phyloP scores from a whole-genome alignment of 2,888 invertebrate genomes.

The Eubasilissa splendida region DNA sequence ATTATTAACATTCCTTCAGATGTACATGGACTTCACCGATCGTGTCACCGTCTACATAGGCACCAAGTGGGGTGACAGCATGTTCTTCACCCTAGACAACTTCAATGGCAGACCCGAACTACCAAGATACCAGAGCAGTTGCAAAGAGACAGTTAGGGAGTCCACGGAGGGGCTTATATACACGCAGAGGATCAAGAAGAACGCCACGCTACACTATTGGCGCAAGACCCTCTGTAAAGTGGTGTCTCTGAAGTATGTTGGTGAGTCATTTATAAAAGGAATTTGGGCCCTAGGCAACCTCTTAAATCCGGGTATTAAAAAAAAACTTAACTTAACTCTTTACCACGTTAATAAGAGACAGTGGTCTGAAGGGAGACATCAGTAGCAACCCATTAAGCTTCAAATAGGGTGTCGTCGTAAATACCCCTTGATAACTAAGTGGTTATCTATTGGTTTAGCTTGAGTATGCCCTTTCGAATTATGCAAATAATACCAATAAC shows the following conservation, averaged over 20 bases:
- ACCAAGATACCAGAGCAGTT: constrained; percentile 71
- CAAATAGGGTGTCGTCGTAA: too few species aligned
- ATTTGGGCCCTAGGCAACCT: too few species aligned
- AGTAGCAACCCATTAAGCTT: too few species aligned
- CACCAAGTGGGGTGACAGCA: constrained; percentile 70
- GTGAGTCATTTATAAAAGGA: constrained; percentile 62
- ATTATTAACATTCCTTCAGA: constrained; percentile 67
- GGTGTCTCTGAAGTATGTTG: constrained; percentile 72
- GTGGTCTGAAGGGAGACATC: too few species aligned
- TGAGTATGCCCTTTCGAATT: too few species aligned
- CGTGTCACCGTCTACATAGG: constrained; percentile 78
- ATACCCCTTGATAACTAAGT: too few species aligned
- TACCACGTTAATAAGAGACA: too few species aligned
- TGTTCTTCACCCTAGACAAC: constrained; percentile 77
- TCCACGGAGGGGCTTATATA: constrained; percentile 80
- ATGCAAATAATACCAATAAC: too few species aligned
- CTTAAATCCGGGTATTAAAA: too few species aligned
- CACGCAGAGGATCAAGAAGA: constrained; percentile 74
- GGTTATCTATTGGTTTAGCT: too few species aligned
- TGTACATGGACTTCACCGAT: constrained; percentile 76
- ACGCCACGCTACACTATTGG: constrained; percentile 76
- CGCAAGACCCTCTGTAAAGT: constrained; percentile 79
- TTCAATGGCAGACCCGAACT: constrained; percentile 73
- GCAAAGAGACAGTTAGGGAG: constrained; percentile 74
- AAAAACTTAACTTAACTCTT: too few species aligned